Conservation (phyloP, 1,140 invertebrate genomes). For the Rhopalosiphum maidis region DNA sequence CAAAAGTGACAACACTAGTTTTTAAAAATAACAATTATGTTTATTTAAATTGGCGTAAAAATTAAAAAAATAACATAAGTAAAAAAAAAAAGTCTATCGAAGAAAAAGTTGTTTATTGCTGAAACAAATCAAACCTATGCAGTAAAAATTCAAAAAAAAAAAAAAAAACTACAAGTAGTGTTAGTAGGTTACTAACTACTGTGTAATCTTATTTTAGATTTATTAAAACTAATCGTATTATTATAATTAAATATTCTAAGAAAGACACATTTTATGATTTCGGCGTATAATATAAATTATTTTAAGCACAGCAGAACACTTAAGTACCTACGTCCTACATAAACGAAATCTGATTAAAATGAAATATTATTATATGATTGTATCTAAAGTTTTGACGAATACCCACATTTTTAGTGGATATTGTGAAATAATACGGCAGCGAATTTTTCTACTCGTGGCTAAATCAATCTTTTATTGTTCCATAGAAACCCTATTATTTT, state of each 20-base stretch:
- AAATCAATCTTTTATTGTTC: not conserved
- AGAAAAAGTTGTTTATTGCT: not conserved
- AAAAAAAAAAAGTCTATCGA: not conserved
- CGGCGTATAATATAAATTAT: not conserved
- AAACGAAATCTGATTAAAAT: not conserved
- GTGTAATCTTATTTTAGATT: not conserved
- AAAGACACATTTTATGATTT: not conserved
- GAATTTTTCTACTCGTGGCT: not conserved
- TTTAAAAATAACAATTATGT: not conserved
- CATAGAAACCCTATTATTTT: not conserved
- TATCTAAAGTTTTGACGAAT: not conserved
- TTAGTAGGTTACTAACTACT: not conserved
- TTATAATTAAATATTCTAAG: constrained; percentile 13
- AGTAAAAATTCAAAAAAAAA: no score
- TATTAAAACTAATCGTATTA: constrained; percentile 3
- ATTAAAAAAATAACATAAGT: no score
- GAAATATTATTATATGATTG: not conserved
- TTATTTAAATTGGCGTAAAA: not conserved
- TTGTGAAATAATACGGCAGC: not conserved
- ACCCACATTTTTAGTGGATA: not conserved
- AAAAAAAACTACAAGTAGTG: no score
- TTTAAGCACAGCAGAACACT: not conserved
- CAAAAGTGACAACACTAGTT: not conserved
- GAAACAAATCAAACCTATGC: no score
- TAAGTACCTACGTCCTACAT: not conserved